These are phyloP conservation scores for Caenorhabditis sp. DNA, from an alignment of 2,888 invertebrate genomes.

Conservation along the genomic window DNA sequence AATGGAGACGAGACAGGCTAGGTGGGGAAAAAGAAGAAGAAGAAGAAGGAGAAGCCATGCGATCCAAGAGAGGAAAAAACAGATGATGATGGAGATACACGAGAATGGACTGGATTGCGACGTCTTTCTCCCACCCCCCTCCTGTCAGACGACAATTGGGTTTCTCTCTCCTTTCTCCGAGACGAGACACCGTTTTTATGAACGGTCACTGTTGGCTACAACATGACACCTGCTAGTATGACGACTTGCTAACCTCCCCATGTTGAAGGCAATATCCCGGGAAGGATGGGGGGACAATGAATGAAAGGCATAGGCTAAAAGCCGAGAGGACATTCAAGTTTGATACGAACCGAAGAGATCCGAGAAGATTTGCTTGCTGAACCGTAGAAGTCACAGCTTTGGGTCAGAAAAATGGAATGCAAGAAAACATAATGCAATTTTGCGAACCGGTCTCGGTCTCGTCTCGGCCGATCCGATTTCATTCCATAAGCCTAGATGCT, in stretches of 20 bases:
- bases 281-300: no score
- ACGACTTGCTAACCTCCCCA: conserved; percentile 50
- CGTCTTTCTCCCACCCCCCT: conserved; percentile 23
- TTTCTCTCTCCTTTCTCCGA: conserved; percentile 8
- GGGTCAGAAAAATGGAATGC: no score
- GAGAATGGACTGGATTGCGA: conserved; percentile 56
- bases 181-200: conserved; percentile 42
- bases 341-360: no score
- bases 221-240: conserved; percentile 20
- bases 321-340: no score
- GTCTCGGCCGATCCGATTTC: no score
- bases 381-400: no score
- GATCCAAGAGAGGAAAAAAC: conserved; percentile 35
- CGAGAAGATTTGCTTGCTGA: no score
- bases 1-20: conserved; percentile 33
- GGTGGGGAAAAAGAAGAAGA: neutral
- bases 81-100: conserved; percentile 55
- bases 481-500: no score
- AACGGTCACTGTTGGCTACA: conserved; percentile 38
- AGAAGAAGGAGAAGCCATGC: neutral
- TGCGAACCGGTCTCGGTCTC: no score
- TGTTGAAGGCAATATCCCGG: no score
- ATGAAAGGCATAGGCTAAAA: no score
- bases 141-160: conserved; percentile 28
- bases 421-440: no score